These are phyloP conservation scores for Bombycilla garrulus DNA, from an alignment of 2,113 vertebrate genomes.

Conservation along the genomic window DNA sequence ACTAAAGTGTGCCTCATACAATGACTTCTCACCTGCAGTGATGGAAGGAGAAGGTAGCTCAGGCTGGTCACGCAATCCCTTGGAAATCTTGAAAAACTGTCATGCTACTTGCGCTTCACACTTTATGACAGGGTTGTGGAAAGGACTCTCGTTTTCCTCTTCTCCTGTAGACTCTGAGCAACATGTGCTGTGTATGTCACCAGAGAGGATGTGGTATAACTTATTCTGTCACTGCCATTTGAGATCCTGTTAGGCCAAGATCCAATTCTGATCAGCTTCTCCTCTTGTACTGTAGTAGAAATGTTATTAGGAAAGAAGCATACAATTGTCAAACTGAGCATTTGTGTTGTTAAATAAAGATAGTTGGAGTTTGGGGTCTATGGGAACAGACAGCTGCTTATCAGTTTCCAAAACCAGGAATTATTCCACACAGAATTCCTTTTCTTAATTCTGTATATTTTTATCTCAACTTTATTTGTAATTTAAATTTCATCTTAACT, in stretches of 20 bases:
- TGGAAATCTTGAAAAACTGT: not conserved
- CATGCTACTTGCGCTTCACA: rapidly evolving
- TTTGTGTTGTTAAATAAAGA: not conserved
- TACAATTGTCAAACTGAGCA: rapidly evolving
- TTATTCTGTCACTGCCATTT: not conserved
- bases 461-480: too few species aligned
- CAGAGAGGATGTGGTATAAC: not conserved
- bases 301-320: not conserved
- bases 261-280: not conserved
- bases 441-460: too few species aligned
- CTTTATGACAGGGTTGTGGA: not conserved
- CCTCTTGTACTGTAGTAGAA: not conserved
- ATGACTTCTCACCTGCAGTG: rapidly evolving
- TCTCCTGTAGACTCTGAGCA: not conserved
- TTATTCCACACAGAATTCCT: not conserved
- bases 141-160: not conserved
- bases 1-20: not conserved
- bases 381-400: not conserved
- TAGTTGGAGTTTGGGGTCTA: not conserved
- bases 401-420: not conserved
- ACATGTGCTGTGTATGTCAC: not conserved
- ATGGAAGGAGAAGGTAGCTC: not conserved
- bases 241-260: not conserved
- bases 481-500: too few species aligned
- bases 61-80: not conserved